These are phyloP conservation scores for Coelopa pilipes DNA, from an alignment of 2,888 invertebrate species.

Conservation along the genomic window DNA sequence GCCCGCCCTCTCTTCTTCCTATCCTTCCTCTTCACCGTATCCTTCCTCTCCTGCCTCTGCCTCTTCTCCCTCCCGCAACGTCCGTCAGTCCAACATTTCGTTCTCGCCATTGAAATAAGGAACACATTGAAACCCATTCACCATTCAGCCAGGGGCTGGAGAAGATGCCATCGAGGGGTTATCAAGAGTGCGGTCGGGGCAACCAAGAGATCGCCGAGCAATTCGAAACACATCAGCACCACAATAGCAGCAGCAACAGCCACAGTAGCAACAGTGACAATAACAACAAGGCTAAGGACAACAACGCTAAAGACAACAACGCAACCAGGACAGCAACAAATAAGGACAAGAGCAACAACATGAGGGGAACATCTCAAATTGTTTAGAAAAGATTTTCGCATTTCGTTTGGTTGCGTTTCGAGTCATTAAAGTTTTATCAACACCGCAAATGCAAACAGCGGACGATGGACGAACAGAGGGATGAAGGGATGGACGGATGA, in stretches of 20 bases:
- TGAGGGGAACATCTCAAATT: slow-evolving; percentile 43
- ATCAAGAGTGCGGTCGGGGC: background rate
- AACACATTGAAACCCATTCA: slow-evolving; percentile 17
- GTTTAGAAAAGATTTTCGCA: slow-evolving; percentile 43
- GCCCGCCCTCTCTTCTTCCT: no score
- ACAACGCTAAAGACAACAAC: background rate
- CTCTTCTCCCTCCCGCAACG: no score
- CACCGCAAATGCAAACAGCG: slow-evolving; percentile 54
- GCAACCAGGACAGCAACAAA: slow-evolving; percentile 24
- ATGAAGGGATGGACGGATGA: background rate
- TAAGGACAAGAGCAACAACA: slow-evolving; percentile 33
- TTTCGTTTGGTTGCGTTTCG: slow-evolving; percentile 46
- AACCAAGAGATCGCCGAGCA: slow-evolving; percentile 7
- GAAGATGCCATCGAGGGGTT: background rate
- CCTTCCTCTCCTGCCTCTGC: no score
- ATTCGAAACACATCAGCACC: slow-evolving; percentile 28
- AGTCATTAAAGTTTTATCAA: slow-evolving; percentile 64
- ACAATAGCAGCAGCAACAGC: slow-evolving; percentile 4
- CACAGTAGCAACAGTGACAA: background rate
- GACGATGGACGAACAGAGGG: background rate
- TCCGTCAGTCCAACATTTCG: no score
- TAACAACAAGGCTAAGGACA: no score
- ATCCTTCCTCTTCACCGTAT: no score
- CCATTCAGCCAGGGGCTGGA: background rate
- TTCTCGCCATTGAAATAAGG: background rate